Percentiles rank a stretch among this genome's conserved stretches.
Evolutionary conservation across 2,797 vertebrate species (phyloP).

Genomic region (Aplochiton taeniatus): DNA sequence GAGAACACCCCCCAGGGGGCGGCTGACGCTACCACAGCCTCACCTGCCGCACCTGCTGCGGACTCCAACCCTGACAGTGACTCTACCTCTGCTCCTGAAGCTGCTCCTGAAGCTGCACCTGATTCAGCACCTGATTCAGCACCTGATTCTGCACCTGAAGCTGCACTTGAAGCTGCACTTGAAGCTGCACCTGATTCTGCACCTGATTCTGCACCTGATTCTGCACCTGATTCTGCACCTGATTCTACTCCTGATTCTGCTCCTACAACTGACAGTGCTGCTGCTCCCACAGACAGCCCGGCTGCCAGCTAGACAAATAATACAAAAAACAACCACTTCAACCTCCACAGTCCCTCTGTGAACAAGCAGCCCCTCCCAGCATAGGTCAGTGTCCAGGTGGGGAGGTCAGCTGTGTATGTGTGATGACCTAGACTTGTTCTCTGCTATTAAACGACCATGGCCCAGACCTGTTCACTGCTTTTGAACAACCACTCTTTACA

Average conservation of each 20-base stretch:
- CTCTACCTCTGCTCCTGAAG: conserved; percentile 41
- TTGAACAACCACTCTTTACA: not conserved
- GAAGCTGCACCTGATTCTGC: conserved; percentile 43
- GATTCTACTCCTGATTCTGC: conserved; percentile 3
- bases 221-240: conserved; percentile 11
- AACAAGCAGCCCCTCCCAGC: conserved; percentile 30
- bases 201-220: conserved; percentile 18
- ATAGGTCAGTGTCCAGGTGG: conserved; percentile 35
- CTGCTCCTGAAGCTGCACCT: conserved; percentile 7
- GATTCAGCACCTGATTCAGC: conserved; percentile 15
- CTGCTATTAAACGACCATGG: conserved; percentile 7
- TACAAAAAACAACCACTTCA: not conserved
- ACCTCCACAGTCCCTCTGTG: conserved; percentile 25
- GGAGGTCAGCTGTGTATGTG: conserved; percentile 9
- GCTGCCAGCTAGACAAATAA: conserved; percentile 59
- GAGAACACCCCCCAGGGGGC: conserved; percentile 56
- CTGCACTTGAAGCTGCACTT: no score
- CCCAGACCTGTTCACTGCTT: conserved; percentile 11
- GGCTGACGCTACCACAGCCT: conserved; percentile 13
- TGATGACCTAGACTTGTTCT: conserved; percentile 8
- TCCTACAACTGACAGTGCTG: conserved; percentile 10
- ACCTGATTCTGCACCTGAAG: no score
- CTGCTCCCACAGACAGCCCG: conserved; percentile 50
- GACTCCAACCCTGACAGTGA: conserved; percentile 52
- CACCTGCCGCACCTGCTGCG: conserved; percentile 17